phyloP scores from a whole-genome alignment of 1,140 invertebrate genomes.

The Berghia stephanieae region DNA sequence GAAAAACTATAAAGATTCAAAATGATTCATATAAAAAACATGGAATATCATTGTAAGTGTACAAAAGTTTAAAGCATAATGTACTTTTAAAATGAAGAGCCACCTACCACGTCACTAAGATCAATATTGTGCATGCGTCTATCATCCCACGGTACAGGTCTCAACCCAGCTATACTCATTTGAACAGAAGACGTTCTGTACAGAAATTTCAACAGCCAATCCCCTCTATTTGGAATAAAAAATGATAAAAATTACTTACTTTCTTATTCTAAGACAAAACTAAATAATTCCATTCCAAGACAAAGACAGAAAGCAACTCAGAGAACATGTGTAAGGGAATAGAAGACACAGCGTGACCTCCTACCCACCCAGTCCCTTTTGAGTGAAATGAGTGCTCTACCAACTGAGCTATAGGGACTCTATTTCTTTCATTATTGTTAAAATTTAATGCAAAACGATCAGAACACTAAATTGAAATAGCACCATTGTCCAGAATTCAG shows the following conservation, averaged over 20 bases:
- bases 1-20: not conserved
- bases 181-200: conserved; percentile 74
- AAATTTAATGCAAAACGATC: too few relatives aligned
- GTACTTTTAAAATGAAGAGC: not conserved
- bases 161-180: conserved; percentile 73
- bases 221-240: conserved; percentile 66
- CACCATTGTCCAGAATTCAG: too few relatives aligned
- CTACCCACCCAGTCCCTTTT: too few relatives aligned
- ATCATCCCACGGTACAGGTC: conserved; percentile 71
- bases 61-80: not conserved
- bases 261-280: too few relatives aligned
- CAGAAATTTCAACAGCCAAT: conserved; percentile 78
- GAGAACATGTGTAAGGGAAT: too few relatives aligned
- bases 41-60: not conserved
- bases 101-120: conserved; percentile 71
- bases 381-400: too few relatives aligned
- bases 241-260: conserved; percentile 11
- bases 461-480: too few relatives aligned
- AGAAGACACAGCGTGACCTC: too few relatives aligned
- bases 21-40: not conserved
- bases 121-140: conserved; percentile 74
- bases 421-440: too few relatives aligned
- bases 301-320: too few relatives aligned
- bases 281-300: too few relatives aligned
- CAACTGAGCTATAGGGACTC: too few relatives aligned